These are phyloP conservation scores for Drosophila atripex DNA, from an alignment of 2,888 invertebrate genomes.

Conservation along the genomic window DNA sequence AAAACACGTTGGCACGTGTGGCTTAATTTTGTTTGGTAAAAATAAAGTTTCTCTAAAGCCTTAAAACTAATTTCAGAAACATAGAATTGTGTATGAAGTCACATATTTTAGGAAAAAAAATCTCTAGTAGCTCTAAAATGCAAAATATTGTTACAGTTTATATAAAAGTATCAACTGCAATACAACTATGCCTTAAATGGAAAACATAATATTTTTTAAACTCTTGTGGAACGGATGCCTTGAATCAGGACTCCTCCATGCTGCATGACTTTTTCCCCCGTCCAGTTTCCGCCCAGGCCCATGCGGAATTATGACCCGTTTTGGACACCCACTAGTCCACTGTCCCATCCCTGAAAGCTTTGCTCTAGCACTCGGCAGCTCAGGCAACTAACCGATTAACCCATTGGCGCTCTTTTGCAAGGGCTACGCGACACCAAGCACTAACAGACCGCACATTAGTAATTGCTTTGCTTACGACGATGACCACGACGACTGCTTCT, in stretches of 20 bases:
- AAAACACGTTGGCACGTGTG: neutral
- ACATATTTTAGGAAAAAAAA: neutral
- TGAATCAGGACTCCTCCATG: neutral
- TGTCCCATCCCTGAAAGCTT: slow-evolving; percentile 30
- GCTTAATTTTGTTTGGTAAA: neutral
- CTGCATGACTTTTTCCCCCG: slow-evolving; percentile 3
- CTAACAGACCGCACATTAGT: slow-evolving; percentile 81
- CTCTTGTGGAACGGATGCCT: neutral
- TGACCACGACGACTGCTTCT: slow-evolving; percentile 57
- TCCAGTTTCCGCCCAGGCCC: slow-evolving; percentile 14
- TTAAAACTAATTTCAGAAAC: neutral
- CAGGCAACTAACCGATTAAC: slow-evolving; percentile 58
- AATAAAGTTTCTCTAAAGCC: neutral
- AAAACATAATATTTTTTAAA: too few species aligned
- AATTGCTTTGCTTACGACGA: slow-evolving; percentile 83
- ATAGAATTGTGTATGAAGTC: neutral
- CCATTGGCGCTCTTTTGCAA: slow-evolving; percentile 63
- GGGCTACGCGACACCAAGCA: slow-evolving; percentile 73
- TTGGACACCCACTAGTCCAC: slow-evolving; percentile 11
- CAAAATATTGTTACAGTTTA: too few species aligned
- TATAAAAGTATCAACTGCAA: too few species aligned
- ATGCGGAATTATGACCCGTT: slow-evolving; percentile 35
- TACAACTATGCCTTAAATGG: too few species aligned
- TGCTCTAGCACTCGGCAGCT: slow-evolving; percentile 30
- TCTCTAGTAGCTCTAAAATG: too few species aligned